These are phyloP conservation scores for Drosophila ananassae DNA, from an alignment of 1,140 invertebrate species.

Conservation along the genomic window DNA sequence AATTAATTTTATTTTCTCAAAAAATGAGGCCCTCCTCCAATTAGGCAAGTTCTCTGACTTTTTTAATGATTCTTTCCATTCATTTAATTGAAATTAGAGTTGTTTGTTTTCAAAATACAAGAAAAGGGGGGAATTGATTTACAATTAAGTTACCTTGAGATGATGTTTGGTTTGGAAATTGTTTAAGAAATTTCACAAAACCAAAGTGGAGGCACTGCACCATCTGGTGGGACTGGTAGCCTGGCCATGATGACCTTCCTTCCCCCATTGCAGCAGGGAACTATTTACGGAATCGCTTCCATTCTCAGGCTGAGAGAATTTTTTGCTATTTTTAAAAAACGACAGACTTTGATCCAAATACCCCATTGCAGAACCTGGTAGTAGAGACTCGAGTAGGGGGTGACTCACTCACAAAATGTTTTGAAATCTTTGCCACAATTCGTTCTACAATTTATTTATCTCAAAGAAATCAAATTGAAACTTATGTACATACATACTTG, in stretches of 20 bases:
- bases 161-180: not conserved
- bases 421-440: constrained; percentile 43
- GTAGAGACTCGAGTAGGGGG: not conserved
- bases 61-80: no score
- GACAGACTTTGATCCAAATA: constrained; percentile 14
- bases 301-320: not conserved
- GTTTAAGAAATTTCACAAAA: no score
- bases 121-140: no score
- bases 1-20: no score
- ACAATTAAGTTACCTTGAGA: no score
- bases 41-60: no score
- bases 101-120: no score
- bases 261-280: constrained; percentile 16
- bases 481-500: constrained; percentile 74
- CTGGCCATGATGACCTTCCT: constrained; percentile 25
- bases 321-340: constrained; percentile 9
- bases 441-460: constrained; percentile 70
- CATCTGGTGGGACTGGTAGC: not conserved
- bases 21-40: no score
- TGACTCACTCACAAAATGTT: constrained; percentile 16
- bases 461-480: constrained; percentile 64
- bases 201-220: not conserved
- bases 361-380: not conserved
- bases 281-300: constrained; percentile 31
- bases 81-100: no score